Conservation (phyloP, 2,888 invertebrate species). For the Chromoteleia sp. region DNA sequence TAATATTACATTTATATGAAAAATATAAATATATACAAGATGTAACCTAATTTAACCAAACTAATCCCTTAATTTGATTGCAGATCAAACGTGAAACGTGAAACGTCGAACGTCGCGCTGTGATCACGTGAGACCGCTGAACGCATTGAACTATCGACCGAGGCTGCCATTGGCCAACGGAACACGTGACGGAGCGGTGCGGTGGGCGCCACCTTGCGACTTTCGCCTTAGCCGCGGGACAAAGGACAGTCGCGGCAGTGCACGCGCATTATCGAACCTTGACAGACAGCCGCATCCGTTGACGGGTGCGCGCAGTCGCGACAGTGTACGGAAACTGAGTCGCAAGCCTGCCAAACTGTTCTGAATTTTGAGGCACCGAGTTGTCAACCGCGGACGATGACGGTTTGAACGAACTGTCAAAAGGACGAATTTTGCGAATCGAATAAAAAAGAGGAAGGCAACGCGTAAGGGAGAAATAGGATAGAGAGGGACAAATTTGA, state of each 20-base stretch:
- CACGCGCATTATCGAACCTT: constrained; percentile 57
- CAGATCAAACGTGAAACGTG: neutral
- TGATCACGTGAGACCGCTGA: constrained; percentile 69
- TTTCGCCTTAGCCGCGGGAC: constrained; percentile 1
- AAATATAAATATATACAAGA: no score
- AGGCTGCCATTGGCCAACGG: constrained; percentile 70
- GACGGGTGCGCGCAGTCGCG: constrained; percentile 46
- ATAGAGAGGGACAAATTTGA: no score
- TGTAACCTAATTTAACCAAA: no score
- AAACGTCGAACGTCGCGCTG: neutral
- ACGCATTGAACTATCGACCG: constrained; percentile 50
- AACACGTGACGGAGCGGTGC: constrained; percentile 75
- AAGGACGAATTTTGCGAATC: neutral
- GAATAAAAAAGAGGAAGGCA: no score
- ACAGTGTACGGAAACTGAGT: constrained; percentile 26
- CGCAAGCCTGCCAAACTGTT: no score
- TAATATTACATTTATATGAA: neutral
- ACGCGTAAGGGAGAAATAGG: no score
- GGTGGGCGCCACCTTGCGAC: constrained; percentile 61
- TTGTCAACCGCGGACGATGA: constrained; percentile 10
- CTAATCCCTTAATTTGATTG: neutral
- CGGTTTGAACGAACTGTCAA: neutral
- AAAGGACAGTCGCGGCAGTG: constrained; percentile 31
- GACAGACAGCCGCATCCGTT: constrained; percentile 34
- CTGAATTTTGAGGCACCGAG: no score